Evolutionary conservation across 2,113 vertebrate species (phyloP).

Genomic region (Crotophaga sulcirostris): DNA sequence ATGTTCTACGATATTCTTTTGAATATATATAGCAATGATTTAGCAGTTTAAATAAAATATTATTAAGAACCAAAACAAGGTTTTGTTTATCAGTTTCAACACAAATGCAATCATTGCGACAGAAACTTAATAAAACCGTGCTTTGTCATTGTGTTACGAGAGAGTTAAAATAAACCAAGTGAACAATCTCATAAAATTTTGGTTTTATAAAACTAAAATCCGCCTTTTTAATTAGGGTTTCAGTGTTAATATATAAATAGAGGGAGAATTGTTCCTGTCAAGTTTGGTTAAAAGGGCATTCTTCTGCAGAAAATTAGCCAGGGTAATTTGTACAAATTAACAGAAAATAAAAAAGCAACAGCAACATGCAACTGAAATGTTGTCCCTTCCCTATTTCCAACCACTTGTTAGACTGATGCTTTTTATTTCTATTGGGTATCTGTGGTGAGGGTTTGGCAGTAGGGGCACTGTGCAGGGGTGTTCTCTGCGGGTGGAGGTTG

Average conservation of each 20-base stretch:
- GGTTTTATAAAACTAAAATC: neutral
- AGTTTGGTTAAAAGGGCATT: neutral
- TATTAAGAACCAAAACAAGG: neutral
- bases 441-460: neutral
- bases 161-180: neutral
- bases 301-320: neutral
- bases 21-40: neutral
- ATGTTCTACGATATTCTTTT: neutral
- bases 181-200: neutral
- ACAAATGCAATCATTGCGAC: accelerated
- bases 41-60: neutral
- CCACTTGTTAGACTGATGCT: neutral
- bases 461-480: neutral
- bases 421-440: neutral
- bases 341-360: neutral
- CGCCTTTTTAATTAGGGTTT: neutral
- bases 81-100: neutral
- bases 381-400: neutral
- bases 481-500: neutral
- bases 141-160: neutral
- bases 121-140: neutral
- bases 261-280: neutral
- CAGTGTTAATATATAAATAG: neutral
- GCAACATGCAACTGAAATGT: neutral
- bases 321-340: neutral